phyloP scores from a whole-genome alignment of 2,888 invertebrate genomes.

The Arctia plantaginis region DNA sequence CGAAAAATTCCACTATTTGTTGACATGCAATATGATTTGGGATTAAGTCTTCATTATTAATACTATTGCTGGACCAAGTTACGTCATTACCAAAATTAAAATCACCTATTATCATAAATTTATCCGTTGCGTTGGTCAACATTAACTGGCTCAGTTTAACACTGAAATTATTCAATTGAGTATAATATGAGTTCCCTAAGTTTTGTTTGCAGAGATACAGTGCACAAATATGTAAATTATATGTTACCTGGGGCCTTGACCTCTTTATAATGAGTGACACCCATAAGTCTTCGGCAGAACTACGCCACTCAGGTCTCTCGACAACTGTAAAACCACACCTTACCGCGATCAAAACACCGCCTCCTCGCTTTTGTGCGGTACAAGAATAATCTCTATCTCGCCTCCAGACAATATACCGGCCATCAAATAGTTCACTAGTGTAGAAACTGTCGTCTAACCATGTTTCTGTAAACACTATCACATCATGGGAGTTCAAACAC shows the following conservation, averaged over 20 bases:
- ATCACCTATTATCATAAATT: not conserved
- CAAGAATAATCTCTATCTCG: constrained; percentile 11
- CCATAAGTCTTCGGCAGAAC: constrained; percentile 16
- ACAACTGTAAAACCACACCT: constrained; percentile 8
- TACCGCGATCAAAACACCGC: constrained; percentile 14
- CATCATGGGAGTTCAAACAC: not conserved
- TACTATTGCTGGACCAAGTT: not conserved
- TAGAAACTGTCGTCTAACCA: too few relatives aligned
- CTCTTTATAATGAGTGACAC: not conserved
- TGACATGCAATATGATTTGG: too few relatives aligned
- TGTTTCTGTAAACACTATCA: constrained; percentile 10
- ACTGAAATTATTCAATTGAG: not conserved
- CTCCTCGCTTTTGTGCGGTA: constrained; percentile 12
- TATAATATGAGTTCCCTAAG: not conserved
- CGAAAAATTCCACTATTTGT: too few relatives aligned
- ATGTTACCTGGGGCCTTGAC: not conserved
- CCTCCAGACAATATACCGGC: constrained; percentile 7
- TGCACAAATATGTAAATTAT: constrained; percentile 1
- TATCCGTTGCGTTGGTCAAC: not conserved
- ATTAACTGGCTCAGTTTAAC: not conserved
- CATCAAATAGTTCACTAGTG: constrained; percentile 14
- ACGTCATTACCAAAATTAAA: not conserved
- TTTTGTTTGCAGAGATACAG: not conserved
- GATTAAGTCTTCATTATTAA: not conserved
- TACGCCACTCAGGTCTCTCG: constrained; percentile 13